Evolutionary conservation across 1,140 invertebrate species (phyloP).

Genomic region (Calliopsis andreniformis): DNA sequence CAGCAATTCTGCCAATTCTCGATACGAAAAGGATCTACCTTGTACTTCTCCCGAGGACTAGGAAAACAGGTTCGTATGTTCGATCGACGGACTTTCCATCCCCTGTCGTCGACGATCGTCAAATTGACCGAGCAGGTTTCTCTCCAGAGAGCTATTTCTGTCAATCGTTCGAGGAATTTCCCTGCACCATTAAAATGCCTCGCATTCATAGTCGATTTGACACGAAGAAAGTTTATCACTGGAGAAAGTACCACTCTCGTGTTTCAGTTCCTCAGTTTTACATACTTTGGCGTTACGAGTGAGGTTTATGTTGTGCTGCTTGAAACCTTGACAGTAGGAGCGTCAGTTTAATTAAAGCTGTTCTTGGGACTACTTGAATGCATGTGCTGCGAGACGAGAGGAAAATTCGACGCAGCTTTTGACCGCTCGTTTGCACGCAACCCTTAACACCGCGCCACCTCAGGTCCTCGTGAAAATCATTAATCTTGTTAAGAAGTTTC

Average conservation of each 20-base stretch:
- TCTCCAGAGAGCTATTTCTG: neutral
- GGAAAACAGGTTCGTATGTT: neutral
- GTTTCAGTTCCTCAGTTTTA: neutral
- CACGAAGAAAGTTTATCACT: neutral
- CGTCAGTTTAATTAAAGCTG: no score
- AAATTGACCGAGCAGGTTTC: neutral
- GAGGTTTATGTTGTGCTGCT: no score
- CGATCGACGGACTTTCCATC: neutral
- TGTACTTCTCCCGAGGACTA: neutral
- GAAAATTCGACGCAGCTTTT: no score
- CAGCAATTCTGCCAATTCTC: neutral
- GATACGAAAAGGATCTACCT: neutral
- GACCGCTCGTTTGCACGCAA: neutral
- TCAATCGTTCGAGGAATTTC: neutral
- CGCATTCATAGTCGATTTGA: neutral
- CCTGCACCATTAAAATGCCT: neutral
- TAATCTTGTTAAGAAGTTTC: conserved; percentile 33
- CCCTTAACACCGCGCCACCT: neutral
- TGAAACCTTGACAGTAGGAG: no score
- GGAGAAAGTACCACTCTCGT: conserved; percentile 10
- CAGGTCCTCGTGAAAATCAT: conserved; percentile 10
- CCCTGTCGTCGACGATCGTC: neutral
- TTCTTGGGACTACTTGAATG: no score
- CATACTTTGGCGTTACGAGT: no score
- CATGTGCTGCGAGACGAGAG: no score